Conservation (phyloP, 2,888 invertebrate species). For the Nemurella pictetii region DNA sequence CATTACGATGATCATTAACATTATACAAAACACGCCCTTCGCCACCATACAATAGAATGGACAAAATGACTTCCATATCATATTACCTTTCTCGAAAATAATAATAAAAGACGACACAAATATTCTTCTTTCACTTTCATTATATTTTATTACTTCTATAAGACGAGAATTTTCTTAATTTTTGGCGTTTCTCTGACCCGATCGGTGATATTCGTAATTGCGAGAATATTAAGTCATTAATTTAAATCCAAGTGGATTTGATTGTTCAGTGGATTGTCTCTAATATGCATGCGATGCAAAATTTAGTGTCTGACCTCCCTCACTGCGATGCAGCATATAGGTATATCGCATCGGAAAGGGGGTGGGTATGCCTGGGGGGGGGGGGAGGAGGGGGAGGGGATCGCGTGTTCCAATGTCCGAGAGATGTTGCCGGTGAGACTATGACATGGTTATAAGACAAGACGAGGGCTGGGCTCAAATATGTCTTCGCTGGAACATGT, state of each 20-base stretch:
- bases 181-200: too few species aligned
- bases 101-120: too few species aligned
- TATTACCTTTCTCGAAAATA: background rate
- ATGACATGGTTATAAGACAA: background rate
- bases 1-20: background rate
- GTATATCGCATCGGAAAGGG: too few species aligned
- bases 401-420: background rate
- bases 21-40: background rate
- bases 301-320: background rate
- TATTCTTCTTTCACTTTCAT: too few species aligned
- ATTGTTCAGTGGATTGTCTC: too few species aligned
- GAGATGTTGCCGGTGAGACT: background rate
- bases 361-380: background rate
- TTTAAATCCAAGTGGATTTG: too few species aligned
- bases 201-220: too few species aligned
- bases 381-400: background rate
- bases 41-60: background rate
- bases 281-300: background rate
- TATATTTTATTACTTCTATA: too few species aligned
- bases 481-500: background rate
- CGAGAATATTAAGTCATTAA: too few species aligned
- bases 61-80: background rate
- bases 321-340: too few species aligned
- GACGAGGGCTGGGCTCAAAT: background rate
- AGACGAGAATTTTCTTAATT: too few species aligned